Percentiles rank a stretch among this genome's conserved stretches.
These are phyloP conservation scores for Drosophila miranda DNA, from an alignment of 1,140 invertebrate genomes.

Conservation along the genomic window DNA sequence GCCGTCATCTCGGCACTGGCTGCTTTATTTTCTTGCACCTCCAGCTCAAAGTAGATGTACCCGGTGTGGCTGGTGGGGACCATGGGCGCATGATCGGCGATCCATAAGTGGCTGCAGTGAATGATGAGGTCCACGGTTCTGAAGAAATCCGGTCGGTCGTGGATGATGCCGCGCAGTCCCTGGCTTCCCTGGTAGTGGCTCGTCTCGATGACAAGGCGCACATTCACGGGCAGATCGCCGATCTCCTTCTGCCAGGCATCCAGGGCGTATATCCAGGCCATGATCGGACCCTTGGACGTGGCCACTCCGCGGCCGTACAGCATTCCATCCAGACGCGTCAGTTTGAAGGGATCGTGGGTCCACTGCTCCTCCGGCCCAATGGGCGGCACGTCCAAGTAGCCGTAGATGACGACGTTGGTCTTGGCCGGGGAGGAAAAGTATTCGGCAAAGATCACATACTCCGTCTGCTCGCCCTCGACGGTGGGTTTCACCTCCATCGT, in stretches of 20 bases:
- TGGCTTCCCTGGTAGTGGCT: neutral
- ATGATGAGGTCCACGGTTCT: conserved; percentile 32
- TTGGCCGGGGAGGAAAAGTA: conserved; percentile 43
- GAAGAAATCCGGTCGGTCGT: conserved; percentile 17
- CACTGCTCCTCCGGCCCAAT: conserved; percentile 7
- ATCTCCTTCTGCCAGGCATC: conserved; percentile 19
- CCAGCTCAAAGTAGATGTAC: conserved; percentile 32
- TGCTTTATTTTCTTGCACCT: neutral
- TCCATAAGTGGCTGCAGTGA: conserved; percentile 32
- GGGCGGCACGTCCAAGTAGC: conserved; percentile 21
- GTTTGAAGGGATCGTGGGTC: conserved; percentile 16
- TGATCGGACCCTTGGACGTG: conserved; percentile 28
- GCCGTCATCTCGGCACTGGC: neutral
- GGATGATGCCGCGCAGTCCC: neutral
- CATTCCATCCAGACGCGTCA: conserved; percentile 3
- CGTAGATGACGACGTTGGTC: conserved; percentile 37
- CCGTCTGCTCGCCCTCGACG: neutral
- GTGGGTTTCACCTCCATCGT: conserved; percentile 5
- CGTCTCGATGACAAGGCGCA: conserved; percentile 36
- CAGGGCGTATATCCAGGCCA: conserved; percentile 35
- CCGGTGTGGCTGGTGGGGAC: conserved; percentile 29
- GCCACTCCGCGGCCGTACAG: conserved; percentile 32
- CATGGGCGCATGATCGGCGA: conserved; percentile 20
- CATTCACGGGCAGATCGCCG: conserved; percentile 35
- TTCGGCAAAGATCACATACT: conserved; percentile 38